Percentiles rank a stretch among this genome's conserved stretches.
These are phyloP conservation scores for Indicator maculatus DNA, from an alignment of 2,113 vertebrate genomes.

Conservation along the genomic window DNA sequence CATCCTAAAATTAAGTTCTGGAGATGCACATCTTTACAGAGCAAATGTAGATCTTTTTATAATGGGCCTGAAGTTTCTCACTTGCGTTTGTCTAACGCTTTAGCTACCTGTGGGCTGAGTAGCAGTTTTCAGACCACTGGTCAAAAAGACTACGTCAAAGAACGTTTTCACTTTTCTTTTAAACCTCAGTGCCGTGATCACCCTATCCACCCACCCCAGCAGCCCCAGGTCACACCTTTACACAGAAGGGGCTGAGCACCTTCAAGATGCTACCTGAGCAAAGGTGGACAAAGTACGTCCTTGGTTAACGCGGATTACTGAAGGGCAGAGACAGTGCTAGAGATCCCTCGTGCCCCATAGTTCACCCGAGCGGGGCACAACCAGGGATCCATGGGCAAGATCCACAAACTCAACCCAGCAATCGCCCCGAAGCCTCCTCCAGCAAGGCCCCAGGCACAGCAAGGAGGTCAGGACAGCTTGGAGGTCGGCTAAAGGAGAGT, in stretches of 20 bases:
- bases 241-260: not conserved
- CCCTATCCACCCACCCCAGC: not conserved
- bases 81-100: not conserved
- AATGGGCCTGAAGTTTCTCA: accelerated
- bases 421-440: not conserved
- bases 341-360: accelerated
- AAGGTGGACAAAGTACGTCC: not conserved
- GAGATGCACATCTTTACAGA: not conserved
- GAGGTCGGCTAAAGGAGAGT: not conserved
- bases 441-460: not conserved
- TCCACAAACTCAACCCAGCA: not conserved
- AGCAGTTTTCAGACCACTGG: not conserved
- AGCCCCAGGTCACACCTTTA: not conserved
- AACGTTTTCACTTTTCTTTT: not conserved
- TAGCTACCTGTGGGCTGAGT: not conserved
- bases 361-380: not conserved
- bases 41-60: not conserved
- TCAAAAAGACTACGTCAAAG: not conserved
- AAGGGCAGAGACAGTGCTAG: no score
- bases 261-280: not conserved
- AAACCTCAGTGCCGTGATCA: accelerated
- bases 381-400: accelerated
- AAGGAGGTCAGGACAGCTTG: not conserved
- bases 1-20: not conserved
- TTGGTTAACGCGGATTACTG: accelerated